Base-by-base conservation (phyloP, 2,888 invertebrate species). In the Sarcophaga caerulescens region DNA sequence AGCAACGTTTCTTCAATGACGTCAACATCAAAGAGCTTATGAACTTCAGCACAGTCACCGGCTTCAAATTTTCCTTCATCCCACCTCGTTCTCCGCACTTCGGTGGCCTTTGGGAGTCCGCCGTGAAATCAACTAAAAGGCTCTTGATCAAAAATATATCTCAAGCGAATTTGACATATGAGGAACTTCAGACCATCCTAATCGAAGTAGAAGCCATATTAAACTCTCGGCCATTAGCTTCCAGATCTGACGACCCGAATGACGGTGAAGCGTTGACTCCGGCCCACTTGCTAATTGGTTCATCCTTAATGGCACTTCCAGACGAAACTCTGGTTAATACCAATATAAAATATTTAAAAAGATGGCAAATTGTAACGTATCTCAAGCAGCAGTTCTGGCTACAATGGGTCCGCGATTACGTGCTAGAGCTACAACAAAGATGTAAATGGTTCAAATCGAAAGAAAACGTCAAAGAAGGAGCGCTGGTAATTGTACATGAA, bases 311-410 rank as follows among this genome's bases (percentile, higher is more conserved):
- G 45, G 4, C 45, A 4, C 45, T 47, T 1, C 45, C 45, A 3
- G 45, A 47, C 1, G 45, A 47, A 47, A 11, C 45, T 11, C 4
- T 47, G n/a, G n/a, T n/a, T 47, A 12, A 19, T 11, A 85, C 44
- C 14, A 60, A 19, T 4, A 60, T 17, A 14, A 69, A 68, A 21
- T 52, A 35, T 17, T 35, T 86, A n/a, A 82, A 69, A 6, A 69
- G 83, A 52, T 87, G 79, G 78, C 84, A 87, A 59, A 71, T 62
- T 11, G 70, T 87, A 12, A 77, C 87, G 2, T 82, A 57, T 45
- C n/a, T 85, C 14, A 87, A 85, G 59, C 81, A 87, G 25, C 82
- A 82, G 17, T 87, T 87, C 10, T 82, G 85, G 84, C 60, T 73
- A 17, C 60, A 63, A 21, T 87, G 87, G 84, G 25, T 44, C 25